These are phyloP conservation scores for Sphyrna mokarran DNA, from an alignment of 2,113 vertebrate species.

Conservation along the genomic window DNA sequence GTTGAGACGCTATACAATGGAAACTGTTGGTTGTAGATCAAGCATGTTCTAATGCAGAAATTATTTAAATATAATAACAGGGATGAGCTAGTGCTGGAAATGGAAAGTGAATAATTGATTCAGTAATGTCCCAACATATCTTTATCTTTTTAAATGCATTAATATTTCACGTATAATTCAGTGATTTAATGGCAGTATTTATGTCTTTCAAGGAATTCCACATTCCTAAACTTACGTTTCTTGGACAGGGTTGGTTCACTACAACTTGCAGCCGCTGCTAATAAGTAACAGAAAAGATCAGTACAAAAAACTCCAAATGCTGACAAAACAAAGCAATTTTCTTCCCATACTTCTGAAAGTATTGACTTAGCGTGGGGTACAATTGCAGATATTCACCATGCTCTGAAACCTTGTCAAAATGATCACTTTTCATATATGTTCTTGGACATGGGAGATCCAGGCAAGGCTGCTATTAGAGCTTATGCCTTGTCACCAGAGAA, in stretches of 20 bases:
- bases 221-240: conserved; percentile 11
- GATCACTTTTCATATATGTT: background rate
- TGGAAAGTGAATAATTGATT: background rate
- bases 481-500: background rate
- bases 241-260: background rate
- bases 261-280: background rate
- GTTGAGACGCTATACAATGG: background rate
- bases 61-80: background rate
- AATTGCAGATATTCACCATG: background rate
- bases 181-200: conserved; percentile 12
- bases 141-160: background rate
- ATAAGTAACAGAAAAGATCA: conserved; percentile 6
- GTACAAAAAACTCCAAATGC: background rate
- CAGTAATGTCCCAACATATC: background rate
- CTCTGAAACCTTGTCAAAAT: background rate
- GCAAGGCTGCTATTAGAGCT: background rate
- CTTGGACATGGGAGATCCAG: background rate
- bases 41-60: background rate
- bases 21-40: background rate
- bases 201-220: background rate
- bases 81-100: background rate
- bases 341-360: background rate
- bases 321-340: background rate
- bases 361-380: background rate
- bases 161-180: background rate